Evolutionary conservation across 2,113 vertebrate genomes (phyloP).

Genomic region (Tamias sibiricus): DNA sequence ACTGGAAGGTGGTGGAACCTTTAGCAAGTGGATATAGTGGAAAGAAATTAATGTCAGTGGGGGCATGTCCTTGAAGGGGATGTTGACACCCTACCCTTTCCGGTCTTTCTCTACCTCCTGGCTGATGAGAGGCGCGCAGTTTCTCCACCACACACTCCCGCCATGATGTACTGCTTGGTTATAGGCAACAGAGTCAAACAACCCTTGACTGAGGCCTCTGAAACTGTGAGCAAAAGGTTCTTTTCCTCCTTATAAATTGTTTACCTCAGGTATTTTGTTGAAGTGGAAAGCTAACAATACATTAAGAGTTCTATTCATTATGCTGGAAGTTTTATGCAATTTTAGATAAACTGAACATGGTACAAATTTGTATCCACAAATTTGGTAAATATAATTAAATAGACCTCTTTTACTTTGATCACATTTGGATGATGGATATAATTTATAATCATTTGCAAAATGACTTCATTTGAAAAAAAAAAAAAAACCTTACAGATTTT

Average conservation of each 20-base stretch:
- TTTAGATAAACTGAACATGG: background rate
- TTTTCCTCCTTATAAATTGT: background rate
- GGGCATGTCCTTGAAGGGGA: background rate
- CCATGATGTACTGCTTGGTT: background rate
- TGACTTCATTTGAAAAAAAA: background rate
- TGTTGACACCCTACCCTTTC: background rate
- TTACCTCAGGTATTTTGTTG: background rate
- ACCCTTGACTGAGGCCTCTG: background rate
- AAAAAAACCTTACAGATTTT: background rate
- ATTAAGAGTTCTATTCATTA: background rate
- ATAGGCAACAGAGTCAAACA: background rate
- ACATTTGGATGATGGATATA: background rate
- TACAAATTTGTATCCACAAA: background rate
- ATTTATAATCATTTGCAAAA: conserved; percentile 30
- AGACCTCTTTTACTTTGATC: background rate
- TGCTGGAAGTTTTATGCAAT: conserved; percentile 12
- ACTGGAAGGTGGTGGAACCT: background rate
- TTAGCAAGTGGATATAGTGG: background rate
- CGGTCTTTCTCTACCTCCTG: background rate
- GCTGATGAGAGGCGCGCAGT: background rate
- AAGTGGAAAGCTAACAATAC: background rate
- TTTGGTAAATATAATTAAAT: background rate
- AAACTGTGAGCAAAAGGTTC: background rate
- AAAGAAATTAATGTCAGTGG: background rate
- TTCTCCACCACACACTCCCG: too few species aligned